Percentiles rank a stretch among this genome's conserved stretches.
Conservation (phyloP, 1,140 invertebrate species). For the Drosophila insularis region DNA sequence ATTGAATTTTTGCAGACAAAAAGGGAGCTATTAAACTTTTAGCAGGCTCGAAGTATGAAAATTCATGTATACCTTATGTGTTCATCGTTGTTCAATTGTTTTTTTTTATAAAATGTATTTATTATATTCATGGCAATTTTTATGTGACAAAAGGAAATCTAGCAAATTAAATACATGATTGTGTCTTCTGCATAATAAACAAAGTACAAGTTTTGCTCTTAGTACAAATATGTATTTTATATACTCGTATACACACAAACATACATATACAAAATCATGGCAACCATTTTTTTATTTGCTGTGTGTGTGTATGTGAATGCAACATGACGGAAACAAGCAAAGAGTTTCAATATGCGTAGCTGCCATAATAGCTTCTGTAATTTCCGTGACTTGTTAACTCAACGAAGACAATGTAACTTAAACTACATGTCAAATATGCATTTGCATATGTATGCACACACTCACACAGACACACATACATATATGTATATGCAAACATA, state of each 20-base stretch:
- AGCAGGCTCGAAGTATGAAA: too few species aligned
- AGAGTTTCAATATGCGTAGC: neutral
- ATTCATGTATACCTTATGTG: too few species aligned
- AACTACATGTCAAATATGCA: constrained; percentile 41
- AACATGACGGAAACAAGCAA: constrained; percentile 8
- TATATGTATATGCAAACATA: neutral
- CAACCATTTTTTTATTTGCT: neutral
- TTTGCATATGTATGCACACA: constrained; percentile 20
- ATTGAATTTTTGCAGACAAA: too few species aligned
- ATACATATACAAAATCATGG: neutral
- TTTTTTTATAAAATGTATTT: too few species aligned
- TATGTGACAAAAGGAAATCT: neutral
- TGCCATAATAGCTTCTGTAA: constrained; percentile 27
- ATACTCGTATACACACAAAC: neutral
- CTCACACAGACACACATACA: neutral
- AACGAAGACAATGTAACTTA: constrained; percentile 42
- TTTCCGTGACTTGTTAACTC: constrained; percentile 50
- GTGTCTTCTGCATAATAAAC: constrained; percentile 13
- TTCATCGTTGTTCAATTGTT: too few species aligned
- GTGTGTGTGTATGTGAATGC: neutral
- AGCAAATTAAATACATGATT: constrained; percentile 10
- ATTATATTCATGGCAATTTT: neutral
- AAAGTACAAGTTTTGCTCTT: neutral
- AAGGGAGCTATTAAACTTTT: too few species aligned
- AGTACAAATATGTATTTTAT: neutral